Evolutionary conservation across 2,888 invertebrate genomes (phyloP).

Genomic region (Pachymerium ferrugineum): DNA sequence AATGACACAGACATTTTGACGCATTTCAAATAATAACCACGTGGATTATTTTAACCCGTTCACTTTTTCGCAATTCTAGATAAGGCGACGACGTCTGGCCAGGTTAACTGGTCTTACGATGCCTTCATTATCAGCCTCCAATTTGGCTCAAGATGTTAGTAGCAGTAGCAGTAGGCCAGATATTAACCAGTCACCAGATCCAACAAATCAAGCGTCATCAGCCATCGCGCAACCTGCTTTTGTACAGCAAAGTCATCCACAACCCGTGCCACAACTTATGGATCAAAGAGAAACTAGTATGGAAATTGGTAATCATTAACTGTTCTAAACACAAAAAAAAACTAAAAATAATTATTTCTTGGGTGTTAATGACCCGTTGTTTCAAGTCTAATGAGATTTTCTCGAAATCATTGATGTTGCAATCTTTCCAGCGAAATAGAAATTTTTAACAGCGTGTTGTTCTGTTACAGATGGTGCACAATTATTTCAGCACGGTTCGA

Average conservation of each 20-base stretch:
- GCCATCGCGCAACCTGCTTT: not conserved
- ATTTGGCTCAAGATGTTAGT: not conserved
- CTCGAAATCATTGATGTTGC: not conserved
- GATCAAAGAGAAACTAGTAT: constrained; percentile 9
- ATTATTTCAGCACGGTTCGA: constrained; percentile 5
- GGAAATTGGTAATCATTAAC: constrained; percentile 29
- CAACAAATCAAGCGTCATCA: not conserved
- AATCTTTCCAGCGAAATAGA: not conserved
- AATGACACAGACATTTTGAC: not conserved
- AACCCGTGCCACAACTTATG: not conserved
- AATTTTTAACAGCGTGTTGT: not conserved
- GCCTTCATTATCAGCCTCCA: constrained; percentile 45
- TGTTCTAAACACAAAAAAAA: not conserved
- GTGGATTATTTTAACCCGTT: no score
- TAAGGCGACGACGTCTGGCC: constrained; percentile 68
- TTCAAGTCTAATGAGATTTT: no score
- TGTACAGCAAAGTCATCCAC: constrained; percentile 33
- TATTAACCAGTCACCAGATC: no score
- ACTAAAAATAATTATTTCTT: no score
- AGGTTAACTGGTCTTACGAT: constrained; percentile 61
- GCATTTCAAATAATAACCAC: no score
- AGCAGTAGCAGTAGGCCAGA: not conserved
- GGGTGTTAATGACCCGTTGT: no score
- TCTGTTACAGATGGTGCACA: not conserved
- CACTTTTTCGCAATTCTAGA: constrained; percentile 53